These are phyloP conservation scores for Tiphia femorata DNA, from an alignment of 2,888 invertebrate genomes.

Conservation along the genomic window DNA sequence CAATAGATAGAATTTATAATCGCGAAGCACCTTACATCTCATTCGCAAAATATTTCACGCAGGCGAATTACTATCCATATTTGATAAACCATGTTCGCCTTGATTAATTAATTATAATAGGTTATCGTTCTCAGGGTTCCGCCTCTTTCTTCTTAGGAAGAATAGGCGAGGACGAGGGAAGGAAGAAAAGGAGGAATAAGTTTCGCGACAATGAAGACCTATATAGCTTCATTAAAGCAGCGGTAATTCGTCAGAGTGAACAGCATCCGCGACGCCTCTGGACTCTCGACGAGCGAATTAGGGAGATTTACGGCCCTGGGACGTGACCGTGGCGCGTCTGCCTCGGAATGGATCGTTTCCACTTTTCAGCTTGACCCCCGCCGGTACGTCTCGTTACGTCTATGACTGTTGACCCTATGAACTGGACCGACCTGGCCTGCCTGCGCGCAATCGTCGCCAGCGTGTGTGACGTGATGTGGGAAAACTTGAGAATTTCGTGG, in stretches of 20 bases:
- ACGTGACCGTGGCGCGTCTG: conserved; percentile 55
- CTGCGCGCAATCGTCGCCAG: no score
- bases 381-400: conserved; percentile 17
- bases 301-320: conserved; percentile 55
- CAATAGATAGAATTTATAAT: no score
- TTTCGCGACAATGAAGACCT: conserved; percentile 44
- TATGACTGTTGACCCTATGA: conserved; percentile 25
- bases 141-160: no score
- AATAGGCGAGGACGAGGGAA: no score
- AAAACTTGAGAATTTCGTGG: conserved; percentile 1
- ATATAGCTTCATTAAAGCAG: conserved; percentile 49
- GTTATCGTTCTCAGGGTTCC: no score
- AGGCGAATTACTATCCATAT: no score
- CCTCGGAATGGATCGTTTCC: conserved; percentile 41
- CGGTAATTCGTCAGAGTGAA: conserved; percentile 46
- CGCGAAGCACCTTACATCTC: no score
- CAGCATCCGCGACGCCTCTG: conserved; percentile 48
- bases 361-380: conserved; percentile 42
- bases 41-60: no score
- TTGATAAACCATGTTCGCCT: no score
- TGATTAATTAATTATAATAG: no score
- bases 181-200: no score
- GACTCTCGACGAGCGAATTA: conserved; percentile 57
- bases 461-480: neutral
- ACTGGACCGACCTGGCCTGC: no score